phyloP scores from a whole-genome alignment of 2,113 vertebrate species.

The Hassar affinis region DNA sequence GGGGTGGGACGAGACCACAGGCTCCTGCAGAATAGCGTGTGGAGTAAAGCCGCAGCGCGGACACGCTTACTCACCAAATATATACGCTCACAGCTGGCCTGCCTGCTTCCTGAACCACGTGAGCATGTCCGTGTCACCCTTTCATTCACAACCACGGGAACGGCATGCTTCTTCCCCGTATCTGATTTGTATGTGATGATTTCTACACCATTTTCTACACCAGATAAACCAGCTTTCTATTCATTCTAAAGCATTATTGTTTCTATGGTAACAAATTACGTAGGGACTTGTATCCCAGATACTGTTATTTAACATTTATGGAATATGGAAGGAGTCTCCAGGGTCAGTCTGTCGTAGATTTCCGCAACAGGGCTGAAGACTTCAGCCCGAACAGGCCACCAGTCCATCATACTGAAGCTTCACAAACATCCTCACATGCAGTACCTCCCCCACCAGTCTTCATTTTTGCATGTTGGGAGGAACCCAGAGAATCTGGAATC shows the following conservation, averaged over 20 bases:
- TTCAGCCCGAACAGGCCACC: not conserved
- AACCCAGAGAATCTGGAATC: not conserved
- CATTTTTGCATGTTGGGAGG: not conserved
- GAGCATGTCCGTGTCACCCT: conserved; percentile 10
- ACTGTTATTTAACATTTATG: not conserved
- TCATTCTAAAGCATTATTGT: not conserved
- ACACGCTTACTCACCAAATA: conserved; percentile 26
- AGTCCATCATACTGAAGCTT: not conserved
- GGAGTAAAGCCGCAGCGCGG: conserved; percentile 29
- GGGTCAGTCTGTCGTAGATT: not conserved
- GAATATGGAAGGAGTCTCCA: conserved; percentile 7
- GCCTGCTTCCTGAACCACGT: not conserved
- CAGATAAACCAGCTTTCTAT: not conserved
- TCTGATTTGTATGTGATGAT: not conserved
- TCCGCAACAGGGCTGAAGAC: not conserved
- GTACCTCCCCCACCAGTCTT: not conserved
- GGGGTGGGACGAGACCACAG: conserved; percentile 67
- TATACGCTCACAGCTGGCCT: conserved; percentile 8
- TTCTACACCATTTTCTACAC: not conserved
- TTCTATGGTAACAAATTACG: not conserved
- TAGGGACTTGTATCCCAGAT: too few relatives aligned
- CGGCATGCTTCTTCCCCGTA: not conserved
- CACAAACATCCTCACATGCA: not conserved
- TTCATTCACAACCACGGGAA: not conserved
- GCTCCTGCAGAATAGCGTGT: conserved; percentile 56